These are phyloP conservation scores for Archocentrus centrarchus DNA, from an alignment of 2,113 vertebrate species.

Conservation along the genomic window DNA sequence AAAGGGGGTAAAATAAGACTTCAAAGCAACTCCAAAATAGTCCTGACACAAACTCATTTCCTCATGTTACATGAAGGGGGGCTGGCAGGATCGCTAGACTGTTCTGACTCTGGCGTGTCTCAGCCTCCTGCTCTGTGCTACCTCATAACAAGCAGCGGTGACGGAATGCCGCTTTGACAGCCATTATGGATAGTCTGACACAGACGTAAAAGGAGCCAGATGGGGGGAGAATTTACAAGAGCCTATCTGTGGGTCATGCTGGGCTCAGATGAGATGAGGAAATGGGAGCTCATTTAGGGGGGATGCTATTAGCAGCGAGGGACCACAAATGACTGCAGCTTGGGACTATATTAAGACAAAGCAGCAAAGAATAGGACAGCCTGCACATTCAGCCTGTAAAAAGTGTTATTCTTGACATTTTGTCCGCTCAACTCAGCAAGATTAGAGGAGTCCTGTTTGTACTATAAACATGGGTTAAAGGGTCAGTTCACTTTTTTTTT, in stretches of 20 bases:
- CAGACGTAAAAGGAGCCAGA: constrained; percentile 73
- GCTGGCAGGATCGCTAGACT: constrained; percentile 62
- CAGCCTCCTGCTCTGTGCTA: constrained; percentile 58
- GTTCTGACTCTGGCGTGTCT: constrained; percentile 67
- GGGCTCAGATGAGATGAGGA: constrained; percentile 69
- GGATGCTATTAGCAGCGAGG: constrained; percentile 61
- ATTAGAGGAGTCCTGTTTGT: constrained; percentile 23
- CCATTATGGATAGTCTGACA: constrained; percentile 73
- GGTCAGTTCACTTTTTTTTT: neutral
- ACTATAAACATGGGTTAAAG: constrained; percentile 19
- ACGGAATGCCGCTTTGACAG: constrained; percentile 74
- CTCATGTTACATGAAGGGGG: constrained; percentile 75
- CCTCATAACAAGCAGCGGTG: constrained; percentile 69
- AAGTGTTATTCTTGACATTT: constrained; percentile 11
- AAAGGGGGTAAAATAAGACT: constrained; percentile 81
- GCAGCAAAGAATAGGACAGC: neutral
- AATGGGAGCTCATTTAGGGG: constrained; percentile 71
- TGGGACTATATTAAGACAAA: constrained; percentile 55
- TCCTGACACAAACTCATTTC: constrained; percentile 83
- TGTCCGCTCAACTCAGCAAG: neutral
- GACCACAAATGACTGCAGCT: constrained; percentile 64
- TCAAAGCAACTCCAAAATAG: constrained; percentile 84
- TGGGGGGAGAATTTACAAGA: constrained; percentile 64
- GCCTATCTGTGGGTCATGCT: constrained; percentile 60
- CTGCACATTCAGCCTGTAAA: constrained; percentile 24